phyloP scores from a whole-genome alignment of 1,140 invertebrate genomes.

The Heterodera schachtii region DNA sequence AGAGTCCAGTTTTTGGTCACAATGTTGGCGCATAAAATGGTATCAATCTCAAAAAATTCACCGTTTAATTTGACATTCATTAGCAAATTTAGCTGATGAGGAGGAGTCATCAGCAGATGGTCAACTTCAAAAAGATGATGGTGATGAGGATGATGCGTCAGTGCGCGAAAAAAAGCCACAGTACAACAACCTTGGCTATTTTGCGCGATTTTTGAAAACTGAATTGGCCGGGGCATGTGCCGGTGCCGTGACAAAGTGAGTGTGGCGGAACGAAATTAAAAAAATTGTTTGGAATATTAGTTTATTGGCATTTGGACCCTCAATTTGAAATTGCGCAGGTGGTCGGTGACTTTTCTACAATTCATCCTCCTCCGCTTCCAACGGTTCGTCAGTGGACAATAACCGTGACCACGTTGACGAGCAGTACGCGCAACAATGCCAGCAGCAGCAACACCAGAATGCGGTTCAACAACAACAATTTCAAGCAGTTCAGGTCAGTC shows the following conservation, averaged over 20 bases:
- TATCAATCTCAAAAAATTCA: too few relatives aligned
- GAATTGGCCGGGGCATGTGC: constrained; percentile 29
- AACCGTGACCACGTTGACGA: background rate
- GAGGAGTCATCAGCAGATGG: background rate
- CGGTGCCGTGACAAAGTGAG: constrained; percentile 19
- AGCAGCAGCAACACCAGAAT: constrained; percentile 36
- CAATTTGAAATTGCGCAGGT: background rate
- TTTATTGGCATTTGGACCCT: too few relatives aligned
- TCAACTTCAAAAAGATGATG: background rate
- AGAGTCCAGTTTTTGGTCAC: too few relatives aligned
- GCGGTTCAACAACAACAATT: background rate
- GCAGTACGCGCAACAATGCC: constrained; percentile 20
- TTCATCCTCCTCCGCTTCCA: constrained; percentile 13
- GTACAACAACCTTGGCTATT: constrained; percentile 22
- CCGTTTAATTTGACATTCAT: too few relatives aligned
- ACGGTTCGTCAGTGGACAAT: constrained; percentile 27
- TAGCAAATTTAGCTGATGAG: background rate
- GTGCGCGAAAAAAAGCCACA: background rate
- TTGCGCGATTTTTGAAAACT: constrained; percentile 24
- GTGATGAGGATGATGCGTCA: background rate
- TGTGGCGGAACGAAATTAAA: too few relatives aligned
- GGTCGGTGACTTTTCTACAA: constrained; percentile 24
- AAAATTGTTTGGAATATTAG: too few relatives aligned
- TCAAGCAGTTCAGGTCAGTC: background rate
- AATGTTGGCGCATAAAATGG: too few relatives aligned